Evolutionary conservation across 2,888 invertebrate species (phyloP).

Genomic region (Liodrosophila aerea): DNA sequence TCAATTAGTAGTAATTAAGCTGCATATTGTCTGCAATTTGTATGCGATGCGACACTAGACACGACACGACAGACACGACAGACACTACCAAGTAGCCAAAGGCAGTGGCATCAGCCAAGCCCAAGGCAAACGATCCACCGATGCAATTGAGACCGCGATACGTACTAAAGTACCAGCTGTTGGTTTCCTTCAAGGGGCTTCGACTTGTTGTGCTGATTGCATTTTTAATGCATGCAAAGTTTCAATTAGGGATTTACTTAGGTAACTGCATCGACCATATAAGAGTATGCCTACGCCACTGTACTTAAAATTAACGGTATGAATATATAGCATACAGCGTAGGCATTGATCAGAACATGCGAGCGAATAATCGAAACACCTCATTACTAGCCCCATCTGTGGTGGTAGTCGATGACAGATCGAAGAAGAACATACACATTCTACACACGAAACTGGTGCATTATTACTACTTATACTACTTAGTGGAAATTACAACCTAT

Average conservation of each 20-base stretch:
- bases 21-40: conserved; percentile 80
- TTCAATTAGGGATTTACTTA: conserved; percentile 57
- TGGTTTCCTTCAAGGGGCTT: conserved; percentile 4
- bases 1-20: conserved; percentile 82
- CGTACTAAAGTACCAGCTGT: conserved; percentile 34
- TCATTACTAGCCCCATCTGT: no score
- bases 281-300: conserved; percentile 3
- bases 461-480: no score
- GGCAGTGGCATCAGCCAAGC: conserved; percentile 20
- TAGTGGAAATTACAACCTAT: no score
- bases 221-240: conserved; percentile 71
- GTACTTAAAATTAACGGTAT: no score
- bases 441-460: no score
- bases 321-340: no score
- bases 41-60: conserved; percentile 63
- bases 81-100: conserved; percentile 29
- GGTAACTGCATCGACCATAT: conserved; percentile 9
- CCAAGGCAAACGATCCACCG: conserved; percentile 49
- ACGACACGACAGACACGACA: conserved; percentile 2
- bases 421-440: no score
- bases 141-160: conserved; percentile 56
- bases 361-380: no score
- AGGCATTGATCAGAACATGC: no score
- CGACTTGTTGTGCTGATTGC: conserved; percentile 66
- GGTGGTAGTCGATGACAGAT: no score